phyloP scores from a whole-genome alignment of 2,888 invertebrate species.

The Drosophila anomalata region DNA sequence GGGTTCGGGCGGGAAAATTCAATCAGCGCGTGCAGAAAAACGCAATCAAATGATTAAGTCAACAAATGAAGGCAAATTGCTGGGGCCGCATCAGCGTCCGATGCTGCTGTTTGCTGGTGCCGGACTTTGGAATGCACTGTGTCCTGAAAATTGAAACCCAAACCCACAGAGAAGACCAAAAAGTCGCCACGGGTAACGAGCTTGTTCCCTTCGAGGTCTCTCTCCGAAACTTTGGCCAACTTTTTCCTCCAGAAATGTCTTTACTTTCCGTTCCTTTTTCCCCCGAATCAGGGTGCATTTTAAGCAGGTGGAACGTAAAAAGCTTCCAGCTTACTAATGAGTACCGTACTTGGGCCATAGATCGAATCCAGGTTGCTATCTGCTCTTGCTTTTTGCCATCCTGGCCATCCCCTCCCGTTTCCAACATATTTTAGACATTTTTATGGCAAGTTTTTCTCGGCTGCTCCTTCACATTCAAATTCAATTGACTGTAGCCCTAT shows the following conservation, averaged over 20 bases:
- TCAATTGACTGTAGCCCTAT: constrained; percentile 60
- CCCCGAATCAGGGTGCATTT: constrained; percentile 15
- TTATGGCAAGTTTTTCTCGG: constrained; percentile 23
- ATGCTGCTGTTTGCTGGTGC: neutral
- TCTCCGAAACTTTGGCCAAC: constrained; percentile 48
- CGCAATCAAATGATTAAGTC: constrained; percentile 79
- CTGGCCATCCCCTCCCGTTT: constrained; percentile 13
- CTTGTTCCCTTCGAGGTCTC: constrained; percentile 35
- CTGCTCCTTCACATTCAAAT: constrained; percentile 48
- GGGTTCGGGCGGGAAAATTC: constrained; percentile 56
- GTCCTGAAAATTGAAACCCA: constrained; percentile 28
- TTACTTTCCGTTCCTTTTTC: constrained; percentile 9
- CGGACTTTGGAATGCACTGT: constrained; percentile 35
- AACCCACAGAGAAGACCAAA: constrained; percentile 13
- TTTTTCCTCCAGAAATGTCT: constrained; percentile 29
- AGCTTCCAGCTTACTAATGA: constrained; percentile 41
- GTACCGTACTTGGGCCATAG: constrained; percentile 34
- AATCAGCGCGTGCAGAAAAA: constrained; percentile 77
- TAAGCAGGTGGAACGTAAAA: constrained; percentile 44
- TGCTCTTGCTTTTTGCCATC: constrained; percentile 53
- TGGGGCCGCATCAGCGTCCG: constrained; percentile 42
- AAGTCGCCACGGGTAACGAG: constrained; percentile 45
- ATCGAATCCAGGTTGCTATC: constrained; percentile 25
- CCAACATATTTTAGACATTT: constrained; percentile 48
- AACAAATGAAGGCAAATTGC: constrained; percentile 77